Percentiles rank a stretch among this genome's conserved stretches.
phyloP scores from a whole-genome alignment of 2,797 vertebrate genomes.

The Malacoctenus gilli region DNA sequence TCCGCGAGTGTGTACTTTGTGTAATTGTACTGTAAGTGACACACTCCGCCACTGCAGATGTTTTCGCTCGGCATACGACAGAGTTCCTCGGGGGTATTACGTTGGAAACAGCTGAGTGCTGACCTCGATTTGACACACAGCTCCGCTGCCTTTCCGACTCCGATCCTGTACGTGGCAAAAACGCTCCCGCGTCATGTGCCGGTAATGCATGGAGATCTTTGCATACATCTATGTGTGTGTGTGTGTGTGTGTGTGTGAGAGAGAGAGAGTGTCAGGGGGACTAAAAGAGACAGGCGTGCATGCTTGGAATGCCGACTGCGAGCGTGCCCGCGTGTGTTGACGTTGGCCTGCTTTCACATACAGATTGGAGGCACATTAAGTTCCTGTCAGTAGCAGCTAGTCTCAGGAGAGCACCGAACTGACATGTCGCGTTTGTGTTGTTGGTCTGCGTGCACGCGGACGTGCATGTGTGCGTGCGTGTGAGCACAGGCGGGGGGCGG shows the following conservation, averaged over 20 bases:
- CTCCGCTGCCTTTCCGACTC: conserved; percentile 24
- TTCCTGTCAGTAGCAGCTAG: conserved; percentile 47
- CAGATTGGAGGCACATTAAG: conserved; percentile 52
- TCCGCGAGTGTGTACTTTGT: conserved; percentile 13
- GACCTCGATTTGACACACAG: conserved; percentile 53
- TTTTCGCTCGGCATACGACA: conserved; percentile 46
- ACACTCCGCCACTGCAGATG: conserved; percentile 55
- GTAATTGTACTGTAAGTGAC: conserved; percentile 39
- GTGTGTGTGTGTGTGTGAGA: conserved; percentile 1
- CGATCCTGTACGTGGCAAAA: conserved; percentile 8
- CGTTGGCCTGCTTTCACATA: conserved; percentile 43
- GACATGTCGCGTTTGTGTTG: conserved; percentile 19
- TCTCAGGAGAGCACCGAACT: conserved; percentile 42
- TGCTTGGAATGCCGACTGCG: conserved; percentile 26
- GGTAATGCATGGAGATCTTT: conserved; percentile 11
- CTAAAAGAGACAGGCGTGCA: conserved; percentile 17
- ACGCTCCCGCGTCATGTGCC: conserved; percentile 19
- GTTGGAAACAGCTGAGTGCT: conserved; percentile 63
- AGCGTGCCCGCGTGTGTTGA: conserved; percentile 18
- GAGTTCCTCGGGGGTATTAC: conserved; percentile 50
- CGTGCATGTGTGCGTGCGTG: conserved; percentile 7
- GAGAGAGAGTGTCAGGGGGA: conserved; percentile 4
- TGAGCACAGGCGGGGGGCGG: conserved; percentile 5
- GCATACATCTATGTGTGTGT: conserved; percentile 9
- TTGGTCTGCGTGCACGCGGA: background rate